These are phyloP conservation scores for Molanna angustata DNA, from an alignment of 2,888 invertebrate species.

Conservation along the genomic window DNA sequence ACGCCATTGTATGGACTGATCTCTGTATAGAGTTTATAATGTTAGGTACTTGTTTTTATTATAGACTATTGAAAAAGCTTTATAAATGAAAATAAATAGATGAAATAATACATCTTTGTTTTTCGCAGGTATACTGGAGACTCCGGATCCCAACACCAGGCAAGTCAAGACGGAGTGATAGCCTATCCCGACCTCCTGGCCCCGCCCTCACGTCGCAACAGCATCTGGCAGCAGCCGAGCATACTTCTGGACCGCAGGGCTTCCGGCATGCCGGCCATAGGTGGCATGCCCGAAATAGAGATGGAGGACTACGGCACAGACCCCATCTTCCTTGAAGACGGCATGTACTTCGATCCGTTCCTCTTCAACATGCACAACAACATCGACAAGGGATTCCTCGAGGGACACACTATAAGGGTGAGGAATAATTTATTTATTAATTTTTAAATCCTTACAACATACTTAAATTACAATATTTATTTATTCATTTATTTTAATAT, in stretches of 20 bases:
- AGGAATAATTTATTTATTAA: background rate
- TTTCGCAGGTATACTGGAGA: conserved; percentile 21
- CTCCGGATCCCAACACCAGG: conserved; percentile 15
- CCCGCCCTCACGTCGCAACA: conserved; percentile 37
- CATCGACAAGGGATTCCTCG: conserved; percentile 20
- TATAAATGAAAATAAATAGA: too few relatives aligned
- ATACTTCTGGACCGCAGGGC: background rate
- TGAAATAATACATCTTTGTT: background rate
- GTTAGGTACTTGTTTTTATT: too few relatives aligned
- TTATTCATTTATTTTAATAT: too few relatives aligned
- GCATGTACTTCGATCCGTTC: conserved; percentile 24
- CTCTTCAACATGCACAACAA: conserved; percentile 16
- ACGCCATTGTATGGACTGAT: too few relatives aligned
- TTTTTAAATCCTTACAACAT: too few relatives aligned
- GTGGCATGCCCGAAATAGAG: background rate
- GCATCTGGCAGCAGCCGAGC: conserved; percentile 17
- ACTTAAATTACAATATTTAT: conserved; percentile 4
- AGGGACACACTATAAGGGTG: conserved; percentile 25
- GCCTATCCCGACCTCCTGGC: conserved; percentile 45
- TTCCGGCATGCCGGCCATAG: background rate
- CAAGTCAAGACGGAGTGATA: conserved; percentile 37
- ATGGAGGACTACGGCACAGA: background rate
- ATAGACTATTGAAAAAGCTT: too few relatives aligned
- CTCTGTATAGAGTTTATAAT: too few relatives aligned
- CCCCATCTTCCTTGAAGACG: conserved; percentile 13